phyloP scores from a whole-genome alignment of 2,113 vertebrate genomes.

The Clinocottus analis region DNA sequence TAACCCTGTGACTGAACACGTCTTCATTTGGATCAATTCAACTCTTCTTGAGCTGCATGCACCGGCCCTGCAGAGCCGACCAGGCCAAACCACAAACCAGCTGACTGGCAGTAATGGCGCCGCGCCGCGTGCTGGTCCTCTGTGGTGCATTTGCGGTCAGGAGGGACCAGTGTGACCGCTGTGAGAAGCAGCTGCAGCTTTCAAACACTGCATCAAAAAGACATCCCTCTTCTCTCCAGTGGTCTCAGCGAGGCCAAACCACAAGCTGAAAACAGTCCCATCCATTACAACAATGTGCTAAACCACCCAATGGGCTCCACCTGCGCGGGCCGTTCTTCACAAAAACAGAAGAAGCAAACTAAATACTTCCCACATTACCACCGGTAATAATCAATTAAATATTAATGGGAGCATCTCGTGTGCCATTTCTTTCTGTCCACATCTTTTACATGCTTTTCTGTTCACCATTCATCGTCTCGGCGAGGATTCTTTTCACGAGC shows the following conservation, averaged over 20 bases:
- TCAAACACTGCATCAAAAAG: slow-evolving; percentile 20
- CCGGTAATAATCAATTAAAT: not conserved
- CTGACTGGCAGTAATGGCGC: slow-evolving; percentile 30
- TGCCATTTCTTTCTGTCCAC: not conserved
- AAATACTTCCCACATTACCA: slow-evolving; percentile 18
- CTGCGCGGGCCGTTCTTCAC: slow-evolving; percentile 16
- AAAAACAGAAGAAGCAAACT: not conserved
- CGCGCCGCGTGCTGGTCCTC: slow-evolving; percentile 31
- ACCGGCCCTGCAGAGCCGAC: not conserved
- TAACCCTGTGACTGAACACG: not conserved
- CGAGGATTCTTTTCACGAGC: not conserved
- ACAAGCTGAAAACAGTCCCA: slow-evolving; percentile 27
- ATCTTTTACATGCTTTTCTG: not conserved
- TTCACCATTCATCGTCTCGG: not conserved
- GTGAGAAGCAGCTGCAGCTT: slow-evolving; percentile 24
- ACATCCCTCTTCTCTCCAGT: slow-evolving; percentile 13
- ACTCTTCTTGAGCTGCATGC: slow-evolving; percentile 6
- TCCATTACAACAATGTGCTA: not conserved
- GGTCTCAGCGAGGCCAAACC: slow-evolving; percentile 33
- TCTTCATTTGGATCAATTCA: slow-evolving; percentile 33
- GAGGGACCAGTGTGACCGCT: slow-evolving; percentile 6
- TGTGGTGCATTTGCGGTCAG: slow-evolving; percentile 42
- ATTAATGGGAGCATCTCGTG: not conserved
- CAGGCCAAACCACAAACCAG: slow-evolving; percentile 64
- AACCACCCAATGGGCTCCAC: slow-evolving; percentile 26